Evolutionary conservation across 2,888 invertebrate genomes (phyloP).

Genomic region (Gasteruption jaculator): DNA sequence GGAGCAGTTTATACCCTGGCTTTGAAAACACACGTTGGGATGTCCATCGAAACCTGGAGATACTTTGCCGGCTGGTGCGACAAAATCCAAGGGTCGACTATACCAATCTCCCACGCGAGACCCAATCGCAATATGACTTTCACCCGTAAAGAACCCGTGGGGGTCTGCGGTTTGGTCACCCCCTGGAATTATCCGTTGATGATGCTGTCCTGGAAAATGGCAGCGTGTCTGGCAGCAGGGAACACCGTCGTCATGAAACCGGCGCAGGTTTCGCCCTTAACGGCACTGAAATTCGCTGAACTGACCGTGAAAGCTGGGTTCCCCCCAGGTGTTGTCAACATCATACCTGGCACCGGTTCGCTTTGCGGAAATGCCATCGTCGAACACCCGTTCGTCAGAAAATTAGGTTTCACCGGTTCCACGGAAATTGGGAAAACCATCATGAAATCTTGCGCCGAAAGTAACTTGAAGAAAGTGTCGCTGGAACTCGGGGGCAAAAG

Average conservation of each 20-base stretch:
- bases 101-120: slow-evolving; percentile 88
- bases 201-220: slow-evolving; percentile 99
- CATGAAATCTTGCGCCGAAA: slow-evolving; percentile 84
- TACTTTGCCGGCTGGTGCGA: slow-evolving; percentile 98
- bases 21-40: slow-evolving; percentile 92
- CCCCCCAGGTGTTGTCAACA: slow-evolving; percentile 91
- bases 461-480: slow-evolving; percentile 92
- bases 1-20: slow-evolving; percentile 97
- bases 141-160: slow-evolving; percentile 88
- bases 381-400: slow-evolving; percentile 79
- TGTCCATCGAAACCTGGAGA: slow-evolving; percentile 96
- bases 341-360: slow-evolving; percentile 77
- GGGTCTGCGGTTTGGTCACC: slow-evolving; percentile 88
- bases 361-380: slow-evolving; percentile 83
- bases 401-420: slow-evolving; percentile 95
- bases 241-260: slow-evolving; percentile 96
- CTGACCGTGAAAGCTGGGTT: slow-evolving; percentile 86
- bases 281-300: slow-evolving; percentile 94
- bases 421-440: slow-evolving; percentile 88
- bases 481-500: slow-evolving; percentile 95
- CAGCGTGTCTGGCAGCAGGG: slow-evolving; percentile 93
- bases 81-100: slow-evolving; percentile 88
- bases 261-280: slow-evolving; percentile 86
- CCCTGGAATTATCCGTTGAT: slow-evolving; percentile 99
- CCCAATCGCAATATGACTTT: slow-evolving; percentile 86